A percentile compares a stretch with the other conserved stretches of the same genome.
Evolutionary conservation across 2,113 vertebrate genomes (phyloP).

Genomic region (Acanthochromis polyacanthus): DNA sequence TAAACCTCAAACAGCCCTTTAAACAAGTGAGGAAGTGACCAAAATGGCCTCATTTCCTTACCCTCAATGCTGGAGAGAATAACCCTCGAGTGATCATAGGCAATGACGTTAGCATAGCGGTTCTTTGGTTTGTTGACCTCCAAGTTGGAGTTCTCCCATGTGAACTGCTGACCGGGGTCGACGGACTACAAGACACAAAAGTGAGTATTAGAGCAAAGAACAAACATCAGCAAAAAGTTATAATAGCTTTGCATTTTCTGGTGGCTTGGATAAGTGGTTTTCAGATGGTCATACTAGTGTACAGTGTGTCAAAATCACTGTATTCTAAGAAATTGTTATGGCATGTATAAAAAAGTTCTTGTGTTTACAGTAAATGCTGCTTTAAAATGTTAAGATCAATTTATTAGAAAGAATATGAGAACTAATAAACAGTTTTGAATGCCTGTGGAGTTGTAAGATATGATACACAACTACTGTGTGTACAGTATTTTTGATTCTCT

Average conservation of each 20-base stretch:
- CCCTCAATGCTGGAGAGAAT: conserved; percentile 95
- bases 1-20: conserved; percentile 22
- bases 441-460: too few relatives aligned
- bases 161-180: conserved; percentile 98
- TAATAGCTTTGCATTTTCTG: neutral
- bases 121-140: conserved; percentile 99
- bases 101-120: conserved; percentile 98
- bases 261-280: conserved; percentile 1
- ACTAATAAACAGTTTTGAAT: neutral
- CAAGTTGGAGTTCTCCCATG: conserved; percentile 98
- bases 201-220: conserved; percentile 28
- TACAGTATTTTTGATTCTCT: too few relatives aligned
- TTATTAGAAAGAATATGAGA: neutral
- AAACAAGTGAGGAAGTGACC: conserved; percentile 6
- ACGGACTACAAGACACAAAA: conserved; percentile 88
- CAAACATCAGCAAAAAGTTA: conserved; percentile 4
- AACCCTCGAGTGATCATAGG: conserved; percentile 97
- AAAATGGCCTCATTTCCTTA: conserved; percentile 79
- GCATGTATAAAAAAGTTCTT: neutral
- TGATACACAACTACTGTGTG: too few relatives aligned
- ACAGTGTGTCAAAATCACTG: conserved; percentile 8
- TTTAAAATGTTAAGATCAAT: neutral
- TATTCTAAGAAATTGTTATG: conserved; percentile 7
- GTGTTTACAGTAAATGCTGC: neutral
- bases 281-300: conserved; percentile 4